Evolutionary conservation across 2,113 vertebrate genomes (phyloP).

Genomic region (Dipodomys ordii): DNA sequence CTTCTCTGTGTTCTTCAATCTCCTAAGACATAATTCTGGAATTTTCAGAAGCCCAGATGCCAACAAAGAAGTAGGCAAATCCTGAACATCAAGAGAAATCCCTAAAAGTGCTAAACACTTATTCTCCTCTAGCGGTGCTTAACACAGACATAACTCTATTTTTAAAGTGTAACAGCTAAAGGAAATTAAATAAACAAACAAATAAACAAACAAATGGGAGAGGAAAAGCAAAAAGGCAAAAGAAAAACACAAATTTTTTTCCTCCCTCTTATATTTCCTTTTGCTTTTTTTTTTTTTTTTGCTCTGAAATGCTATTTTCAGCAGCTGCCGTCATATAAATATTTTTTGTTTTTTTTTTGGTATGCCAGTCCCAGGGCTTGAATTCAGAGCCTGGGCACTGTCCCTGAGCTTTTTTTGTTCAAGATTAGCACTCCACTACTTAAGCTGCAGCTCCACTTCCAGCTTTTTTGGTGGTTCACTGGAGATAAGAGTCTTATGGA

Average conservation of each 20-base stretch:
- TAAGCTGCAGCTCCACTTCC: too few species aligned
- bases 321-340: slow-evolving; percentile 93
- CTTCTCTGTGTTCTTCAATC: slow-evolving; percentile 17
- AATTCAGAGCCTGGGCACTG: too few species aligned
- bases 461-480: too few species aligned
- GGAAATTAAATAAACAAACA: neutral
- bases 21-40: neutral
- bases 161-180: neutral
- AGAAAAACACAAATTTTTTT: neutral
- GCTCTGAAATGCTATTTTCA: slow-evolving; percentile 92
- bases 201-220: too few species aligned
- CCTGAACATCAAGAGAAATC: neutral
- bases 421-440: too few species aligned
- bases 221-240: neutral
- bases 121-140: neutral
- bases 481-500: too few species aligned
- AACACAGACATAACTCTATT: neutral
- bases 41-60: neutral
- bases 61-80: neutral
- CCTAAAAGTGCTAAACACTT: neutral
- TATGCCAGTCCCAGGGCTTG: too few species aligned
- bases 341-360: slow-evolving; percentile 88
- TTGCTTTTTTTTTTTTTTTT: slow-evolving; percentile 78
- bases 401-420: too few species aligned
- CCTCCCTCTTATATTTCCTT: too few species aligned